Base-by-base conservation (phyloP, 2,797 vertebrate species). In the Dermochelys coriacea region DNA sequence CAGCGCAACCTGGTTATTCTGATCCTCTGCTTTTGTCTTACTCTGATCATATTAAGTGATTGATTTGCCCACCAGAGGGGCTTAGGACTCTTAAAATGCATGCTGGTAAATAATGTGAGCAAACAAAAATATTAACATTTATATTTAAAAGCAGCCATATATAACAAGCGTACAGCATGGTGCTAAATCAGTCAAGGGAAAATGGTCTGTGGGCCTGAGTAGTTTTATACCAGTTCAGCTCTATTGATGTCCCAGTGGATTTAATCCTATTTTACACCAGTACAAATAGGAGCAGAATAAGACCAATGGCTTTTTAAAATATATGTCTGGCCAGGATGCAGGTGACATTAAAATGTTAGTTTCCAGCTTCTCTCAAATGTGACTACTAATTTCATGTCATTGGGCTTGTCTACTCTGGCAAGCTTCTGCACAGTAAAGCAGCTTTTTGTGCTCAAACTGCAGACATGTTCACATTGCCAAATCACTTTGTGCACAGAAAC, bases 371-470 rank as follows among this genome's bases (percentile, higher is more conserved):
- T 90, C 54, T 93, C 88, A 93, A 90, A 95, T 68, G 61, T 93
- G 94, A 83, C 82, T 82, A 85, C 80, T 92, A 95, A 94, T 97
- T 92, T 90, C 74, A 90, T 89, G 80, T 91, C 21, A 54, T 54
- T 54, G 51, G 51, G 51, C 51, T 52, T 52, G 51, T 52, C 18
- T 52, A 52, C 51, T 52, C 18, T 52, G 51, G 18, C 51, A 52
- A 19, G 18, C 52, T 52, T 52, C 51, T 52, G 6, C 18, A 1
- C 18, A 52, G 18, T 52, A 52, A 52, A 52, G 18, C 51, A 52
- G 51, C 51, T 52, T 52, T 52, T 52, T 52, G 51, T 7, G 18
- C 6, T 19, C 51, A 52, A 52, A 52, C 18, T 52, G 51, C 51
- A 52, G 51, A 52, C 1, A 3, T 7, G 18, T 52, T 6, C 18